phyloP scores from a whole-genome alignment of 2,113 vertebrate species.

The Telmatochromis sp. region DNA sequence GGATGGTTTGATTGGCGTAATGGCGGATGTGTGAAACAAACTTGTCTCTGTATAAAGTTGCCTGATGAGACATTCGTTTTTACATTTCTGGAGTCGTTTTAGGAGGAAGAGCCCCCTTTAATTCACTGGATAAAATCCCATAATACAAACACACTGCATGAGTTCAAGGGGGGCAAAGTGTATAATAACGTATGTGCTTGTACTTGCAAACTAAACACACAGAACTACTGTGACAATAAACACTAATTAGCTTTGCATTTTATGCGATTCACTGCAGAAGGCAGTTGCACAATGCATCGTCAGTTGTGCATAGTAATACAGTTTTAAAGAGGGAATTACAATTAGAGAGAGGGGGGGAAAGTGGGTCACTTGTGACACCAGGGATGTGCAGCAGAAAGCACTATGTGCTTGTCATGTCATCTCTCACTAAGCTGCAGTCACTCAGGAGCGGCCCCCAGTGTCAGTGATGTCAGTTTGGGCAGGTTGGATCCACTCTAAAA shows the following conservation, averaged over 20 bases:
- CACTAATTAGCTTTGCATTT: background rate
- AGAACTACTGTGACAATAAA: background rate
- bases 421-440: constrained; percentile 36
- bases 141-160: background rate
- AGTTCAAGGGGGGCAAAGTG: background rate
- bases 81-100: background rate
- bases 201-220: background rate
- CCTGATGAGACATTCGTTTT: background rate
- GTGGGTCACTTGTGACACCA: constrained; percentile 40
- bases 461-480: background rate
- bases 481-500: constrained; percentile 24
- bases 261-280: background rate
- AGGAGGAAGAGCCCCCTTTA: background rate
- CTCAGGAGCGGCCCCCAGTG: constrained; percentile 12
- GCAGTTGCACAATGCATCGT: background rate
- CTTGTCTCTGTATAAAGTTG: background rate
- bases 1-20: background rate
- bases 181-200: background rate
- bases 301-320: background rate
- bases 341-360: constrained; percentile 5
- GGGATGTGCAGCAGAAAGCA: constrained; percentile 35
- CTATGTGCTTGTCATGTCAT: constrained; percentile 44
- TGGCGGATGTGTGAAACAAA: background rate
- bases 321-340: constrained; percentile 43
- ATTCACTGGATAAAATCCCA: background rate